Percentiles rank a stretch among this genome's conserved stretches.
phyloP scores from a whole-genome alignment of 2,888 invertebrate genomes.

The Harmothoe impar region DNA sequence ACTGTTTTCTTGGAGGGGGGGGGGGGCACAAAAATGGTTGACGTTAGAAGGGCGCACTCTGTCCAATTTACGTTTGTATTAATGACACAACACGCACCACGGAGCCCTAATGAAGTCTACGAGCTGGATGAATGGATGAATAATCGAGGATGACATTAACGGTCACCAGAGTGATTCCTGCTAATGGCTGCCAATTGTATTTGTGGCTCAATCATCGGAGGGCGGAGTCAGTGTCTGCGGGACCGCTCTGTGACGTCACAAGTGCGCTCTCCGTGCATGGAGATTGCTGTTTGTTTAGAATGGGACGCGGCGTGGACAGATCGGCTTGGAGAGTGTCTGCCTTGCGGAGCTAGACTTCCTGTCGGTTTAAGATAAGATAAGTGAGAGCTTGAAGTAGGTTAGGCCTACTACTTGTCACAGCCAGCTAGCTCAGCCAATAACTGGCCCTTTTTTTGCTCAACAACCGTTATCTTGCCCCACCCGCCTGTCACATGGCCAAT shows the following conservation, averaged over 20 bases:
- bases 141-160: constrained; percentile 33
- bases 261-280: neutral
- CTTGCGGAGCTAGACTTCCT: constrained; percentile 15
- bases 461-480: neutral
- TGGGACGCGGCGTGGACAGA: neutral
- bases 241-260: neutral
- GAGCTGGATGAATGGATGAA: constrained; percentile 33
- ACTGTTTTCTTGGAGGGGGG: neutral
- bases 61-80: constrained; percentile 22
- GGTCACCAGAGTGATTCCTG: neutral
- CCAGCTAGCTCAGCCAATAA: neutral
- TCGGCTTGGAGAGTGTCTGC: too few relatives aligned
- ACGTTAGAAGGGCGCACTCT: constrained; percentile 5
- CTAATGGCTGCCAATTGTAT: constrained; percentile 32
- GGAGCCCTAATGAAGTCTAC: constrained; percentile 31
- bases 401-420: neutral
- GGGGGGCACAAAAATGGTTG: neutral
- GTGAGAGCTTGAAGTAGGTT: neutral
- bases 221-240: neutral
- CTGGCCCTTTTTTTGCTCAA: neutral
- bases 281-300: neutral
- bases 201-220: neutral
- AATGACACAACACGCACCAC: neutral
- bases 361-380: constrained; percentile 35
- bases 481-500: neutral